A percentile compares a stretch with the other conserved stretches of the same genome.
Conservation (phyloP, 2,888 invertebrate species). For the Silvanus unidentatus region DNA sequence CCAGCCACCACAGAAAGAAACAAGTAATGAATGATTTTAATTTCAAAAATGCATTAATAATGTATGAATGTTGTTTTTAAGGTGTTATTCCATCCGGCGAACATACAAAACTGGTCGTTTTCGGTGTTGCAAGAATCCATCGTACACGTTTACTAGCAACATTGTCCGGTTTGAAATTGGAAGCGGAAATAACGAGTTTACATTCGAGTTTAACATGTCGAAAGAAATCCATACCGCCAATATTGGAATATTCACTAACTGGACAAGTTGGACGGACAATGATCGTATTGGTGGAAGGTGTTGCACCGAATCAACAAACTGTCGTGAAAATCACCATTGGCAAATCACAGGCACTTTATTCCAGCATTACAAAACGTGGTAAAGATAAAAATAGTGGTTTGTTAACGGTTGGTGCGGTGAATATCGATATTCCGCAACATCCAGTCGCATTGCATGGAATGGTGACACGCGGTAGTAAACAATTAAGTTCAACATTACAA, state of each 20-base stretch:
- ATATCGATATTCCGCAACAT: conserved; percentile 96
- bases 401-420: conserved; percentile 78
- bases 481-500: conserved; percentile 87
- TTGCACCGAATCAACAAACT: conserved; percentile 85
- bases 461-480: conserved; percentile 92
- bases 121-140: conserved; percentile 83
- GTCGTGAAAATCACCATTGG: conserved; percentile 90
- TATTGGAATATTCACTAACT: conserved; percentile 71
- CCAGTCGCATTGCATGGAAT: conserved; percentile 97
- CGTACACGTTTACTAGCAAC: conserved; percentile 82
- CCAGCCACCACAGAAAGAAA: conserved; percentile 41
- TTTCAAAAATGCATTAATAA: conserved; percentile 27
- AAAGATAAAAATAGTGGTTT: conserved; percentile 77
- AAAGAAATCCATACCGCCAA: conserved; percentile 68
- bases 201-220: conserved; percentile 88
- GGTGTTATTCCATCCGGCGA: conserved; percentile 44
- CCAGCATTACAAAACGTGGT: conserved; percentile 69
- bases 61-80: too few species aligned
- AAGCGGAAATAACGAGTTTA: conserved; percentile 87
- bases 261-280: conserved; percentile 88
- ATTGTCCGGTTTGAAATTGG: conserved; percentile 86
- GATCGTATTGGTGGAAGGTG: conserved; percentile 87
- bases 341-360: conserved; percentile 87
- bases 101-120: conserved; percentile 72
- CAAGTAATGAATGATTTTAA: too few species aligned